These are phyloP conservation scores for Callocephalon fimbriatum DNA, from an alignment of 2,113 vertebrate genomes.

Conservation along the genomic window DNA sequence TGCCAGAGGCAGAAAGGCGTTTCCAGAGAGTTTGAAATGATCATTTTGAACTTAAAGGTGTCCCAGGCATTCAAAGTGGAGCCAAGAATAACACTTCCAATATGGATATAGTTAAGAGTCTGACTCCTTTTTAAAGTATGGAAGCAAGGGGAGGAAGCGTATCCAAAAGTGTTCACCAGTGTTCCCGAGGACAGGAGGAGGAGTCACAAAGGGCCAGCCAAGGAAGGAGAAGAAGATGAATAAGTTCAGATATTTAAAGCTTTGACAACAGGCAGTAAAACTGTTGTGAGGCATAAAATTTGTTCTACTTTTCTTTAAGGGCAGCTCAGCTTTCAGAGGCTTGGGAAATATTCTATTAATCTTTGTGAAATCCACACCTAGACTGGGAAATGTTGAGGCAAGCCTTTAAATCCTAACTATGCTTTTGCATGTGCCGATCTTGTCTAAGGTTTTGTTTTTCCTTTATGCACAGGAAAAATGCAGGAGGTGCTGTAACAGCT, in stretches of 20 bases:
- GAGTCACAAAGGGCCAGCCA: not conserved
- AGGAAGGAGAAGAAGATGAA: not conserved
- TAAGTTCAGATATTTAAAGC: not conserved
- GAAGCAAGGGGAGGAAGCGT: not conserved
- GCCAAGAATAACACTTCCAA: slow-evolving; percentile 1
- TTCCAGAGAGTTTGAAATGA: not conserved
- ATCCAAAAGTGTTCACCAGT: not conserved
- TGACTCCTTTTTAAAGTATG: not conserved
- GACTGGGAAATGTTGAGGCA: not conserved
- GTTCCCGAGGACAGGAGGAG: not conserved
- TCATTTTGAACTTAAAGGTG: not conserved
- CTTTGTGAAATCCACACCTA: slow-evolving; percentile 26
- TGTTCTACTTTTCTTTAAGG: slow-evolving; percentile 13
- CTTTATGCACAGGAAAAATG: not conserved
- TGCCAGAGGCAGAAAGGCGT: not conserved
- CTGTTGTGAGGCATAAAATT: not conserved
- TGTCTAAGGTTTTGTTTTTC: not conserved
- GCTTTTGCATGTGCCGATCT: not conserved
- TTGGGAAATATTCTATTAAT: slow-evolving; percentile 13
- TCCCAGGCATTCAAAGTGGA: not conserved
- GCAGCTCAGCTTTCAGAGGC: slow-evolving; percentile 8
- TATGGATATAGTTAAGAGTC: not conserved
- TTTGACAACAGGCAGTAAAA: slow-evolving; percentile 11
- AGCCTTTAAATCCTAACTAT: not conserved
- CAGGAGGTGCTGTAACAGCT: not conserved